Base-by-base conservation (phyloP, 2,797 vertebrate species). In the Acanthurus lineatus region DNA sequence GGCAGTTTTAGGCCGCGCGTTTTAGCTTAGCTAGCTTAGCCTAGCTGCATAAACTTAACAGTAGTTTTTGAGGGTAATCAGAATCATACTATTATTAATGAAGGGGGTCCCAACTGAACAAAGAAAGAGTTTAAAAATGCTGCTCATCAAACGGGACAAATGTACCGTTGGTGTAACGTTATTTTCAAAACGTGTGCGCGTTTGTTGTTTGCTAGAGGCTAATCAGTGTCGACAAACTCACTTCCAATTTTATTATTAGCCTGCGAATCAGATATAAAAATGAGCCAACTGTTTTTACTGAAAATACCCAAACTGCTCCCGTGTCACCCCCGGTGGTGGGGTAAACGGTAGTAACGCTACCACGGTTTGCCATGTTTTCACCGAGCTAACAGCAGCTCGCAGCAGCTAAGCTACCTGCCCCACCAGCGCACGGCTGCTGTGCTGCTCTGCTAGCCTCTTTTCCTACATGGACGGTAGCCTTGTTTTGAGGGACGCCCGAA, bases 1-100 rank as follows among this genome's bases (percentile, higher is more conserved):
- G 95, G 94, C 92, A 93, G 90, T 64, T 79, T 40, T 91, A 95
- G 95, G 95, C 95, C 94, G 93, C 93, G 90, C 93, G 86, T 69
- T 88, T 92, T 93, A 93, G 92, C 92, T 83, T 56, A 76, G 81
- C 83, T 70, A 76, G 53, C 69, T 9, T 86, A 90, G 86, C 91
- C 51, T 81, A 79, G 78, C 79, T 11, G 22, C 63, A 4, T 2
- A 12, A 67, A 83, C 72, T 65, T 72, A 12, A 35, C 5, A 15
- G 3, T 44, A 5, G 16, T 28, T 53, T 22, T 22, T 14, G 10
- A 4, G 2, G 4, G 6, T 12, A 9, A 5, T 2, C n/a, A 10
- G 6, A 15, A 32, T 35, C 48, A 5, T 5, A 15, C 19, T 4
- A 0, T 17, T 20, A 4, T 14, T 6, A 22, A 28, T 14, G 14